Percentiles rank a stretch among this genome's conserved stretches.
phyloP scores from a whole-genome alignment of 1,140 invertebrate species.

The Venustaconcha ellipsiformis region DNA sequence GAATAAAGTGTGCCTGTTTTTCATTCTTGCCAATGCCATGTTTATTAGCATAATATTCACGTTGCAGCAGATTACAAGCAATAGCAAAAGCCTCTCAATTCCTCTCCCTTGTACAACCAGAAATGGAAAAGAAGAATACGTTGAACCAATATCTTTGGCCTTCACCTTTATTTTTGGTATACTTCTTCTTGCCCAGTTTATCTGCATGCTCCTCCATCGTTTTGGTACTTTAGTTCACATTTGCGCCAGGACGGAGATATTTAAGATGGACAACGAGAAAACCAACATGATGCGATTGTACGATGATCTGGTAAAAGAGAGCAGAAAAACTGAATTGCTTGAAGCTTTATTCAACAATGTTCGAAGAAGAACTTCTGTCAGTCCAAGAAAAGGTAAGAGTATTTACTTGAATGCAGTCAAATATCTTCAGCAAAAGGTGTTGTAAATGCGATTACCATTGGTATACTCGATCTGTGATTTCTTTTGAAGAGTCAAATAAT shows the following conservation, averaged over 20 bases:
- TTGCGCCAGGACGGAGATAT: constrained; percentile 51
- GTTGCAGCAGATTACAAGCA: constrained; percentile 40
- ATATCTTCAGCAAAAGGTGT: too few species aligned
- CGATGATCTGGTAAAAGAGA: too few species aligned
- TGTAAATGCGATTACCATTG: too few species aligned
- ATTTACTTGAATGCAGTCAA: too few species aligned
- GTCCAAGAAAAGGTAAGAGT: too few species aligned
- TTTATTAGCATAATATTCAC: constrained; percentile 62
- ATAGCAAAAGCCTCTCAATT: constrained; percentile 32
- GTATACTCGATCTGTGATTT: too few species aligned
- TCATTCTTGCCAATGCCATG: constrained; percentile 63
- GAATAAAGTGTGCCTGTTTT: constrained; percentile 79
- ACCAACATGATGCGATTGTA: too few species aligned
- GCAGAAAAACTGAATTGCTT: too few species aligned
- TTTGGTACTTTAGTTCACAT: constrained; percentile 67
- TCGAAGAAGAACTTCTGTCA: too few species aligned
- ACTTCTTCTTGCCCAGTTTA: constrained; percentile 69
- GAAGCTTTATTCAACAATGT: too few species aligned
- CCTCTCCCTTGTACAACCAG: constrained; percentile 27
- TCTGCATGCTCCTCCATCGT: constrained; percentile 71
- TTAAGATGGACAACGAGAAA: neutral
- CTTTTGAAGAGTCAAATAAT: too few species aligned
- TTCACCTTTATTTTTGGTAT: constrained; percentile 71
- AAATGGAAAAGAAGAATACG: too few species aligned
- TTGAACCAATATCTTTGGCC: constrained; percentile 69